Evolutionary conservation across 2,113 vertebrate genomes (phyloP).

Genomic region (sheep (Ovis aries)): ARS-UI_Ramb_v3.0 NC_056058.1:90474001-90474500

Average conservation of each 20-base stretch:
- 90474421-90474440: slow-evolving; percentile 54
- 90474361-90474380: slow-evolving; percentile 69
- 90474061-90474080: not conserved
- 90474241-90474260: not conserved
- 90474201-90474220: slow-evolving; percentile 1
- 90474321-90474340: slow-evolving; percentile 55
- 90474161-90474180: not conserved
- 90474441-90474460: slow-evolving; percentile 71
- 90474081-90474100: not conserved
- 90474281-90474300: not conserved
- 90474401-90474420: slow-evolving; percentile 64
- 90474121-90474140: not conserved
- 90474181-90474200: not conserved
- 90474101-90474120: not conserved
- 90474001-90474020: not conserved
- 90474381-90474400: slow-evolving; percentile 74
- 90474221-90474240: not conserved
- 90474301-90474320: slow-evolving; percentile 63
- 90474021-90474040: not conserved
- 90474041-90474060: not conserved
- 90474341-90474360: slow-evolving; percentile 66
- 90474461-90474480: slow-evolving; percentile 66
- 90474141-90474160: not conserved
- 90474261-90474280: not conserved
- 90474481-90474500: slow-evolving; percentile 69